Conservation (phyloP, 2,797 vertebrate genomes). For the Selene dorsalis region DNA sequence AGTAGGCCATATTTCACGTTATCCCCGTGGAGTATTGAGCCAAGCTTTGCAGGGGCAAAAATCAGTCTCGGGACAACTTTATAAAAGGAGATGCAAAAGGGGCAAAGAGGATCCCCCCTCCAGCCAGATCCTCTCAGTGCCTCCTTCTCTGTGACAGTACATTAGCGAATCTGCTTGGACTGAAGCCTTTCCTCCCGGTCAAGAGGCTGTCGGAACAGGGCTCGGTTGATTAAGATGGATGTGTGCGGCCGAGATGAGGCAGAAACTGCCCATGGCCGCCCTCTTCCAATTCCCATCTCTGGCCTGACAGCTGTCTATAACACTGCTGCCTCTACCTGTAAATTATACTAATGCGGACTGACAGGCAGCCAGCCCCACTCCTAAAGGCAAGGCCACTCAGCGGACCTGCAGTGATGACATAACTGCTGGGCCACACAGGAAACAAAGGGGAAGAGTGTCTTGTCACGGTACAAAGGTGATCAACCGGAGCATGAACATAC, state of each 20-base stretch:
- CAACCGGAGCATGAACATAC: neutral
- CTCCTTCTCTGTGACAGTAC: constrained; percentile 60
- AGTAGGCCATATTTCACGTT: constrained; percentile 12
- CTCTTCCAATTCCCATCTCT: constrained; percentile 56
- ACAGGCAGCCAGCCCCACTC: constrained; percentile 65
- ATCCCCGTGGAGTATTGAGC: neutral
- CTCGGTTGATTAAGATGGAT: constrained; percentile 77
- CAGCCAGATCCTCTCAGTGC: neutral
- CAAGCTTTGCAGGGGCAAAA: neutral
- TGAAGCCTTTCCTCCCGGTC: constrained; percentile 65
- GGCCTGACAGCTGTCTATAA: constrained; percentile 83
- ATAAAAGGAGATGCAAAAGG: constrained; percentile 37
- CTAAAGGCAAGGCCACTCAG: constrained; percentile 41
- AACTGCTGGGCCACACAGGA: constrained; percentile 12
- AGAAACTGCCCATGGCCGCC: constrained; percentile 56
- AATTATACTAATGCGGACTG: constrained; percentile 76
- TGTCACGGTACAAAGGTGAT: constrained; percentile 32
- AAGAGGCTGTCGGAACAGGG: constrained; percentile 62
- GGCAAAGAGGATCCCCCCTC: constrained; percentile 38
- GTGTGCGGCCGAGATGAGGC: constrained; percentile 49
- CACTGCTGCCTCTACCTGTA: constrained; percentile 73
- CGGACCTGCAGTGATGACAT: constrained; percentile 38
- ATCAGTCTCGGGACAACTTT: constrained; percentile 21
- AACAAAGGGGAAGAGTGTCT: neutral
- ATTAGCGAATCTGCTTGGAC: constrained; percentile 65